These are phyloP conservation scores for Ectobius pallidus DNA, from an alignment of 2,888 invertebrate genomes.

Conservation along the genomic window DNA sequence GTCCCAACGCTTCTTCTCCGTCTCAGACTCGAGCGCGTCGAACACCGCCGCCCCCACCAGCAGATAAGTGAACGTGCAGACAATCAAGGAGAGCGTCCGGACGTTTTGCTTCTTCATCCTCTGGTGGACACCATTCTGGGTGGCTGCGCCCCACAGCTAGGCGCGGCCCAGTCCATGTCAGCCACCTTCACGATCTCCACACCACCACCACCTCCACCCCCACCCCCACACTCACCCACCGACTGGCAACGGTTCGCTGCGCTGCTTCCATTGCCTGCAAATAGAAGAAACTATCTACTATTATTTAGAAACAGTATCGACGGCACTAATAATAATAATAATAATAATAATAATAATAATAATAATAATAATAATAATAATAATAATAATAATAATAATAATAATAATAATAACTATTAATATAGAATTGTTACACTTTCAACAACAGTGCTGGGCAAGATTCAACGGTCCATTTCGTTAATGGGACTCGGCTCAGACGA, in stretches of 20 bases:
- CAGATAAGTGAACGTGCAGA: conserved; percentile 99
- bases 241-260: neutral
- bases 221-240: neutral
- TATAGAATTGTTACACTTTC: no score
- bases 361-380: no score
- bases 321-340: no score
- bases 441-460: no score
- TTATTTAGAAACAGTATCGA: no score
- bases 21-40: conserved; percentile 97
- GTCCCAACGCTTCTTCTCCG: conserved; percentile 89
- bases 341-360: no score
- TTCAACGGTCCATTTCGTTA: no score
- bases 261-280: neutral
- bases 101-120: conserved; percentile 99
- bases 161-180: conserved; percentile 42
- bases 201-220: conserved; percentile 55
- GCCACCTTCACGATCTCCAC: conserved; percentile 52
- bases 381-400: no score
- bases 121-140: conserved; percentile 63
- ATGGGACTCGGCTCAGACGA: no score
- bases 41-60: conserved; percentile 99
- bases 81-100: conserved; percentile 99
- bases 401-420: no score
- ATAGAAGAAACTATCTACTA: no score
- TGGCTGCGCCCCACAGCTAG: conserved; percentile 41